Percentiles rank a stretch among this genome's conserved stretches.
Conservation (phyloP, 2,888 invertebrate genomes). For the Lithophane semibrunnea region DNA sequence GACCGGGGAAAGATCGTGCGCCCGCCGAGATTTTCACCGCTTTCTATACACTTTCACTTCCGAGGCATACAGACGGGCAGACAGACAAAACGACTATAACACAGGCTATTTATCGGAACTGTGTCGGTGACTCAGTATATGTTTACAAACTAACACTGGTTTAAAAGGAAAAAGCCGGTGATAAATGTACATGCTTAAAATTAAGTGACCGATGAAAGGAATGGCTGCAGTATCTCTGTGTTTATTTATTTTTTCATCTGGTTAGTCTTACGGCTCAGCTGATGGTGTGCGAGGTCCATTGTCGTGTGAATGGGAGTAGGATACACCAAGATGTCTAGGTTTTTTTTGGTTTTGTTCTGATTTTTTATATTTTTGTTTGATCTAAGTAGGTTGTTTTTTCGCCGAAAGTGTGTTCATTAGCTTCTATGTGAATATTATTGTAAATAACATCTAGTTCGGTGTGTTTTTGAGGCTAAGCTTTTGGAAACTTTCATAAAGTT, state of each 20-base stretch:
- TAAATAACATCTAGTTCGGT: not conserved
- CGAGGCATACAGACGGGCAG: slow-evolving; percentile 69
- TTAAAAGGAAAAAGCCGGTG: slow-evolving; percentile 63
- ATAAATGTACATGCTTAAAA: slow-evolving; percentile 39
- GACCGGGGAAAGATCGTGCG: slow-evolving; percentile 72
- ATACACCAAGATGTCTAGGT: not conserved
- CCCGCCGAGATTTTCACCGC: slow-evolving; percentile 76
- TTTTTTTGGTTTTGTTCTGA: not conserved
- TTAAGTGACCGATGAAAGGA: slow-evolving; percentile 29
- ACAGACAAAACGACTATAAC: slow-evolving; percentile 78
- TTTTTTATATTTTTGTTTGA: not conserved
- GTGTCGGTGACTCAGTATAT: slow-evolving; percentile 73
- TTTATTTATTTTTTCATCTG: slow-evolving; percentile 12
- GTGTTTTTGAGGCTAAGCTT: not conserved
- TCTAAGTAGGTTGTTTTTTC: slow-evolving; percentile 21
- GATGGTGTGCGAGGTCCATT: not conserved
- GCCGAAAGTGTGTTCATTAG: not conserved
- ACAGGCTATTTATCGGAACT: slow-evolving; percentile 74
- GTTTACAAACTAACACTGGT: slow-evolving; percentile 68
- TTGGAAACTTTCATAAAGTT: not conserved
- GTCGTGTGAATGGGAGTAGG: slow-evolving; percentile 11
- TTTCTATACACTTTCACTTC: slow-evolving; percentile 85
- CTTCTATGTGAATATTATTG: slow-evolving; percentile 16
- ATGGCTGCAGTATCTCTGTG: slow-evolving; percentile 1
- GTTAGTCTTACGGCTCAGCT: not conserved